A percentile compares a stretch with the other conserved stretches of the same genome.
phyloP scores from a whole-genome alignment of 2,113 vertebrate genomes.

The Gallinago paraguaiae region DNA sequence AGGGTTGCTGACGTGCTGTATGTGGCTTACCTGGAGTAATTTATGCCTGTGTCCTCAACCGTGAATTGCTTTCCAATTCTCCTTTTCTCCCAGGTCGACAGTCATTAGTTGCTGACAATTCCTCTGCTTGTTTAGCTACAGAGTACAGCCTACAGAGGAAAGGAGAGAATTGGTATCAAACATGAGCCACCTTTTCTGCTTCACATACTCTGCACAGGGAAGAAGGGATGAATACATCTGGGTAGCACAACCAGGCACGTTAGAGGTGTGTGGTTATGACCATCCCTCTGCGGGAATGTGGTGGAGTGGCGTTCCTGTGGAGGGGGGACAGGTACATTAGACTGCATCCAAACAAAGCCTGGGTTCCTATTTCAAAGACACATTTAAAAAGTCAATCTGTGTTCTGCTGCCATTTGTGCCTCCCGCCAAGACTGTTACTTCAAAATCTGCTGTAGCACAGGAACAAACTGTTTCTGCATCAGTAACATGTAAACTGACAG shows the following conservation, averaged over 20 bases:
- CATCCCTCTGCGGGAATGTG: neutral
- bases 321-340: fast-evolving
- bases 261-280: neutral
- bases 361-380: neutral
- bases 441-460: neutral
- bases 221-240: neutral
- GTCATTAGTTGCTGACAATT: conserved; percentile 32
- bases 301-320: neutral
- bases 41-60: conserved; percentile 16
- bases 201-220: neutral
- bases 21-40: conserved; percentile 28
- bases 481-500: no score
- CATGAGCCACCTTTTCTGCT: neutral
- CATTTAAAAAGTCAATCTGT: fast-evolving
- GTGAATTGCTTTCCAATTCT: neutral
- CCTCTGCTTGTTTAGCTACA: neutral
- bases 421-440: neutral
- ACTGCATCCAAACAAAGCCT: neutral
- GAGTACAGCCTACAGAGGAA: neutral
- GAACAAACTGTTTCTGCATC: neutral
- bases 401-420: neutral
- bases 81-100: conserved; percentile 6
- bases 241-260: neutral
- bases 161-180: neutral
- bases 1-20: neutral